These are phyloP conservation scores for Alcedo atthis DNA, from an alignment of 2,797 vertebrate species.

Conservation along the genomic window DNA sequence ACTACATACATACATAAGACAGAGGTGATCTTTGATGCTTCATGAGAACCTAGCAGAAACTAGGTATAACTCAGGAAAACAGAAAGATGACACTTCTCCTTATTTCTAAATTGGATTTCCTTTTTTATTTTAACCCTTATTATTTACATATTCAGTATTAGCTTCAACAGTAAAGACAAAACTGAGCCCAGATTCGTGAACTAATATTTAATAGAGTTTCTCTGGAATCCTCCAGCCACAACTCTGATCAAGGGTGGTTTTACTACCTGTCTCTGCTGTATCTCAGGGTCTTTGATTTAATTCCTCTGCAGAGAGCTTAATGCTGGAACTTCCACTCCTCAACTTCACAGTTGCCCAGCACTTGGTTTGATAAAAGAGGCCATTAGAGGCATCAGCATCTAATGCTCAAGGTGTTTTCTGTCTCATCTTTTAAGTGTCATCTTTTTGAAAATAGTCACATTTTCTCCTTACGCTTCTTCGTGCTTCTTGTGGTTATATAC, in stretches of 20 bases:
- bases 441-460: neutral
- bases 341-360: neutral
- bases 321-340: neutral
- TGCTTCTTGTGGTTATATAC: neutral
- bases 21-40: neutral
- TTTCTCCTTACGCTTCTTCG: neutral
- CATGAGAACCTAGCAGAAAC: neutral
- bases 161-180: neutral
- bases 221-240: neutral
- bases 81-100: neutral
- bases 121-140: neutral
- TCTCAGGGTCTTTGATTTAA: neutral
- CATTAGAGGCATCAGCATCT: neutral
- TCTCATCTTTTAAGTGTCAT: neutral
- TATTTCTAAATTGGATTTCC: neutral
- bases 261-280: neutral
- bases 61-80: neutral
- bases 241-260: neutral
- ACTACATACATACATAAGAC: neutral
- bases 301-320: neutral
- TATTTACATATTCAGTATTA: neutral
- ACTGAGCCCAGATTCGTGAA: accelerated
- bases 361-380: neutral
- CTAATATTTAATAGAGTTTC: neutral
- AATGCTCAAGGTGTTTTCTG: neutral